phyloP scores from a whole-genome alignment of 2,113 vertebrate species.

The Indicator indicator region DNA sequence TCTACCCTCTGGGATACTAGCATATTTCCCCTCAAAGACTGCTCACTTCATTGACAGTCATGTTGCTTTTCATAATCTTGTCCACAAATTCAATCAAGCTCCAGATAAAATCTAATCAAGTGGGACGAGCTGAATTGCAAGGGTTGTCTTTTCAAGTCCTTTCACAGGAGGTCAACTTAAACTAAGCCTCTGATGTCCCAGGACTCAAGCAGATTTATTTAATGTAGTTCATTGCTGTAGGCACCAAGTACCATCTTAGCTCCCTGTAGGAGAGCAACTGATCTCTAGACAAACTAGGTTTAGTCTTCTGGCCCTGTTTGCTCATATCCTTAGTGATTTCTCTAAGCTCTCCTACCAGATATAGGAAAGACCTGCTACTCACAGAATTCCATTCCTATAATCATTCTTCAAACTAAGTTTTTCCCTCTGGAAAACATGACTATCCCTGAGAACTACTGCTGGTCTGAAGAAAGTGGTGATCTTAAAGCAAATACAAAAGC shows the following conservation, averaged over 20 bases:
- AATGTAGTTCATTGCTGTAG: background rate
- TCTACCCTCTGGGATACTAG: background rate
- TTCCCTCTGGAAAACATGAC: background rate
- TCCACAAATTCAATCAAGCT: constrained; percentile 49
- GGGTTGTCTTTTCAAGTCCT: constrained; percentile 21
- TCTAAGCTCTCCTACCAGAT: background rate
- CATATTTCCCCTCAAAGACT: constrained; percentile 5
- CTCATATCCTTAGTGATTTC: background rate
- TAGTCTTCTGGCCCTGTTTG: background rate
- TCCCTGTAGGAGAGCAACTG: background rate
- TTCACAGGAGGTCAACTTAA: background rate
- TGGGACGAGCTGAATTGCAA: constrained; percentile 16
- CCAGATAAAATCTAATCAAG: constrained; percentile 58
- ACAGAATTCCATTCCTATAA: background rate
- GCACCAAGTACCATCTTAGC: background rate
- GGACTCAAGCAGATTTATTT: background rate
- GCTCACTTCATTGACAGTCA: constrained; percentile 25
- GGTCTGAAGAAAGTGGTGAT: background rate
- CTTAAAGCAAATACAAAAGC: background rate
- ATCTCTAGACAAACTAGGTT: background rate
- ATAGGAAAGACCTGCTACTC: background rate
- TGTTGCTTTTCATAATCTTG: constrained; percentile 39
- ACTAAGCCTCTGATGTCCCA: constrained; percentile 27
- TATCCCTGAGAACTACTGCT: background rate
- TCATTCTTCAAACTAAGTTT: background rate